A percentile compares a stretch with the other conserved stretches of the same genome.
phyloP scores from a whole-genome alignment of 2,113 vertebrate species.

The Genyomyrus donnyi region DNA sequence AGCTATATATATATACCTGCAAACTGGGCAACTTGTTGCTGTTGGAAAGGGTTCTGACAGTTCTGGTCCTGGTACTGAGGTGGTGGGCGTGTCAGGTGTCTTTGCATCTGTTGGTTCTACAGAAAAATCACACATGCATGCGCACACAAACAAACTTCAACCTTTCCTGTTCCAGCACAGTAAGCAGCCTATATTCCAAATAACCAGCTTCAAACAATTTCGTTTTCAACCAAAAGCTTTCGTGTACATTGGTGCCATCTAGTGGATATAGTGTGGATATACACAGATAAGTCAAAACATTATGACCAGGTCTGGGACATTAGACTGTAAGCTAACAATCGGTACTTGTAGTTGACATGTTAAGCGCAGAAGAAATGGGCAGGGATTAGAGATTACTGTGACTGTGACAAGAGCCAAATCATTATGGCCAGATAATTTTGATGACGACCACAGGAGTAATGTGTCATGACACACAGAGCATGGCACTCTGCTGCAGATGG shows the following conservation, averaged over 20 bases:
- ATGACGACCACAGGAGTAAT: neutral
- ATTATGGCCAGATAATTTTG: neutral
- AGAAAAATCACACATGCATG: conserved; percentile 56
- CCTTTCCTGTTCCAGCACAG: neutral
- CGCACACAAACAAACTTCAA: neutral
- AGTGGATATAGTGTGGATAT: neutral
- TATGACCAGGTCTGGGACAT: neutral
- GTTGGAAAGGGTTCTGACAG: conserved; percentile 74
- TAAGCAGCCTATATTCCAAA: neutral
- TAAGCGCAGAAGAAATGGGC: neutral
- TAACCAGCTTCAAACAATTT: neutral
- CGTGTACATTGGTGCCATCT: neutral
- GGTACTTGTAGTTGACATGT: neutral
- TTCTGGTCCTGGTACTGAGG: conserved; percentile 93
- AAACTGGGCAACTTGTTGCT: conserved; percentile 76
- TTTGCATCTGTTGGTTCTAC: conserved; percentile 88
- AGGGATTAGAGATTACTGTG: neutral
- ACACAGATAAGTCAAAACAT: neutral
- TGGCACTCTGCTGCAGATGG: neutral
- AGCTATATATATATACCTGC: conserved; percentile 53
- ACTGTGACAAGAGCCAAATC: neutral
- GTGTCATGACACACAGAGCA: neutral
- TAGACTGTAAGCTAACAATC: neutral
- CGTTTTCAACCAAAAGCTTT: neutral
- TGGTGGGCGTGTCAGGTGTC: conserved; percentile 85